Percentiles rank a stretch among this genome's conserved stretches.
phyloP scores from a whole-genome alignment of 2,113 vertebrate species.

The Brachirus orientalis region DNA sequence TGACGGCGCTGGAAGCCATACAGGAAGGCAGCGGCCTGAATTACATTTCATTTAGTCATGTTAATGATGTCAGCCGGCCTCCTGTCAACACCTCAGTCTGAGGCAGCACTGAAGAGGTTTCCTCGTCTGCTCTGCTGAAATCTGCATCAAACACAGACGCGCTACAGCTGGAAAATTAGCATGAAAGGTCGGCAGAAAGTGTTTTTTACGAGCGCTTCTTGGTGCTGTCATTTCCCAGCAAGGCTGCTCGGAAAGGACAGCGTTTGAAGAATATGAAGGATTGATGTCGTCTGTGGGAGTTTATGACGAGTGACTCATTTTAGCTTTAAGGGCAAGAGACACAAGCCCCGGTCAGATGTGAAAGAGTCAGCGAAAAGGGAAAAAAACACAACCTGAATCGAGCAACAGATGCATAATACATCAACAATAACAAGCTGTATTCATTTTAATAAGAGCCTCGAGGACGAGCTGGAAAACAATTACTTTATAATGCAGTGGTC shows the following conservation, averaged over 20 bases:
- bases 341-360: constrained; percentile 1
- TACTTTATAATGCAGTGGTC: too few relatives aligned
- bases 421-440: neutral
- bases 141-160: constrained; percentile 56
- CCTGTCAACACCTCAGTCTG: constrained; percentile 62
- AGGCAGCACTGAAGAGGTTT: too few relatives aligned
- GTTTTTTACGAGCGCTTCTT: constrained; percentile 21
- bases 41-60: constrained; percentile 60
- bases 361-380: neutral
- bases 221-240: constrained; percentile 49
- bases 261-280: constrained; percentile 13
- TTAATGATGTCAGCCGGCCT: constrained; percentile 68
- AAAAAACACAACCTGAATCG: constrained; percentile 29
- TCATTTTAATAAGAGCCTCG: constrained; percentile 10
- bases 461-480: too few relatives aligned
- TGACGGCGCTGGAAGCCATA: constrained; percentile 19
- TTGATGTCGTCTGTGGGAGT: constrained; percentile 36
- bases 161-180: constrained; percentile 56
- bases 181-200: neutral
- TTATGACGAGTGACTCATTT: constrained; percentile 53
- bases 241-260: constrained; percentile 14
- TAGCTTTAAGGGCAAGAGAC: constrained; percentile 21
- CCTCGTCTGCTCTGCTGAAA: too few relatives aligned
- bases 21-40: constrained; percentile 24
- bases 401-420: too few relatives aligned